Percentiles rank a stretch among this genome's conserved stretches.
These are phyloP conservation scores for Peromyscus maniculatus DNA, from an alignment of 2,113 vertebrate species.

Conservation along the genomic window DNA sequence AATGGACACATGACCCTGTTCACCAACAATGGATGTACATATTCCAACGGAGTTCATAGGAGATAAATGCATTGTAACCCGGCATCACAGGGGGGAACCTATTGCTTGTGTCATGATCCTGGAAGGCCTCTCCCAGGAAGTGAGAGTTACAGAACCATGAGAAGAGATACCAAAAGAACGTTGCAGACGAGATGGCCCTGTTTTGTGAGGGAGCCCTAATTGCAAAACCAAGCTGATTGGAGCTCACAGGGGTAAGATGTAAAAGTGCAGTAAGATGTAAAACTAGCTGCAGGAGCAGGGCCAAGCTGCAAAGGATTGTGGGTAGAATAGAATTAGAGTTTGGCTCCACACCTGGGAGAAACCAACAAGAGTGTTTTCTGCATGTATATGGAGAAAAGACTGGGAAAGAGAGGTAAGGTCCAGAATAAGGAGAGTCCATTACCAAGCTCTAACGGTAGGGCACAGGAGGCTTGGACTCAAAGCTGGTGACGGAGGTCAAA, in stretches of 20 bases:
- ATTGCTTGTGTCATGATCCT: accelerated
- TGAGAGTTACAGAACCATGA: not conserved
- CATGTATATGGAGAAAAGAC: not conserved
- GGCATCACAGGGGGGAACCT: accelerated
- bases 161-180: not conserved
- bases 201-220: not conserved
- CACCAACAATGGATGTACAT: not conserved
- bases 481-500: not conserved
- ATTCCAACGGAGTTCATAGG: not conserved
- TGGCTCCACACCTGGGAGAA: not conserved
- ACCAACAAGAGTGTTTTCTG: not conserved
- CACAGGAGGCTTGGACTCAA: not conserved
- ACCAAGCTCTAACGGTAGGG: not conserved
- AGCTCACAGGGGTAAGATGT: not conserved
- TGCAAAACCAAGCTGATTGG: not conserved
- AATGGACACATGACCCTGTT: no score
- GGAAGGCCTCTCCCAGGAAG: not conserved
- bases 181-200: not conserved
- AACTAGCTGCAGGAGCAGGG: not conserved
- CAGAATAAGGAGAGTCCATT: no score
- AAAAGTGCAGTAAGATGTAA: no score
- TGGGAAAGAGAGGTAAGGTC: not conserved
- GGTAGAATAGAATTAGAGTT: not conserved
- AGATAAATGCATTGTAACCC: not conserved
- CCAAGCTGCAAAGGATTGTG: not conserved